Base-by-base conservation (phyloP, 2,113 vertebrate species). In the Channa maculata region DNA sequence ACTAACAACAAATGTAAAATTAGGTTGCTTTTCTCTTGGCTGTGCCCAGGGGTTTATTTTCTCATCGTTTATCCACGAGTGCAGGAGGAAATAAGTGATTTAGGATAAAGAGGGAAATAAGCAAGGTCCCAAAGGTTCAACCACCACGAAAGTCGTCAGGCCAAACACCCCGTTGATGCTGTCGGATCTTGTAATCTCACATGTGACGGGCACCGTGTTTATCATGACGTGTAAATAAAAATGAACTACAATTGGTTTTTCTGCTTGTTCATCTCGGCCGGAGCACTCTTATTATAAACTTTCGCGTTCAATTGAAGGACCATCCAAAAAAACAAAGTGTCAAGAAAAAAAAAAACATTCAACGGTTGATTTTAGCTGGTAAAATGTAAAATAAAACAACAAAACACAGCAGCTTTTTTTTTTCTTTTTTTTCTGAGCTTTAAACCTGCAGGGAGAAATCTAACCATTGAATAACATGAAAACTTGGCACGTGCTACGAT, bases 401-500 rank as follows among this genome's bases (percentile, higher is more conserved):
- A 54, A 73, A 70, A 72, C 36, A 44, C 48, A 65, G 24, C 8
- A 39, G 43, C 33, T 72, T 51, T 73, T 70, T 34, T 15, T 39
- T 58, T n/a, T n/a, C n/a, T n/a, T 24, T 72, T 51, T 73, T 70
- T 34, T 15, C 37, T 58, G 37, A 48, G 37, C 46, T 65, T 54
- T 14, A 46, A 80, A 58, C 46, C 73, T 43, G n/a, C 45, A 49
- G 57, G 57, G 75, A 75, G 65, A 71, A 85, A 66, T 80, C 57
- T 33, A 57, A 79, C 41, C 48, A 82, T 67, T 83, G 59, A 46
- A 65, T 72, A 68, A 77, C 59, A 71, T 2, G 0, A 71, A 80
- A 69, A 73, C 54, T 64, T 75, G 71, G 72, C 83, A 45, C 33
- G 14, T 2, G 15, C 63, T 66, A 62, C 45, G 37, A 38, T 69